Evolutionary conservation across 2,797 vertebrate genomes (phyloP).

Genomic region (Delichon dasypus): DNA sequence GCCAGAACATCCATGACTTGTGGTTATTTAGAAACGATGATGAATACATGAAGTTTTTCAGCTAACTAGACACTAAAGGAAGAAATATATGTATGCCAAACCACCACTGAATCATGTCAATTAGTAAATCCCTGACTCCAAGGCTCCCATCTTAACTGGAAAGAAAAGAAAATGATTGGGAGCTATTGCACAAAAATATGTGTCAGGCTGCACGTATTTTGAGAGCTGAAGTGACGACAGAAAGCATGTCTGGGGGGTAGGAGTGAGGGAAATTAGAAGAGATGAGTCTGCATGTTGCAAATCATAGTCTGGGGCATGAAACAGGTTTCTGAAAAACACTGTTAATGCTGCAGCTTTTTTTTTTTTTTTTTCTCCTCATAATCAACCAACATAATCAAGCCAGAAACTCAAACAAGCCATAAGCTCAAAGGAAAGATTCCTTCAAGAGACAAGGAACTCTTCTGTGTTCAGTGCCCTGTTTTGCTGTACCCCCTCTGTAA

Average conservation of each 20-base stretch:
- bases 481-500: neutral
- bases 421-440: neutral
- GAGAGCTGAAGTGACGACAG: neutral
- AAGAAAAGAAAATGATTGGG: neutral
- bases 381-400: neutral
- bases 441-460: neutral
- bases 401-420: neutral
- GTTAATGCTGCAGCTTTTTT: neutral
- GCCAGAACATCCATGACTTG: constrained; percentile 37
- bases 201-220: neutral
- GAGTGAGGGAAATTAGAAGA: neutral
- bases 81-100: constrained; percentile 35
- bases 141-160: neutral
- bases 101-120: constrained; percentile 45
- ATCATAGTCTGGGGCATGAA: neutral
- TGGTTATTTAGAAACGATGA: constrained; percentile 31
- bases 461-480: neutral
- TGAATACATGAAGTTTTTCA: constrained; percentile 53
- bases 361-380: neutral
- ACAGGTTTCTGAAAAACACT: neutral
- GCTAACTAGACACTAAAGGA: constrained; percentile 53
- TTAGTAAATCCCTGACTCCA: constrained; percentile 14
- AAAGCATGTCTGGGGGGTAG: neutral
- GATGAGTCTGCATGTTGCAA: neutral
- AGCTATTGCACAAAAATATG: neutral